Evolutionary conservation across 2,888 invertebrate species (phyloP).

Genomic region (Meghimatium bilineatum): DNA sequence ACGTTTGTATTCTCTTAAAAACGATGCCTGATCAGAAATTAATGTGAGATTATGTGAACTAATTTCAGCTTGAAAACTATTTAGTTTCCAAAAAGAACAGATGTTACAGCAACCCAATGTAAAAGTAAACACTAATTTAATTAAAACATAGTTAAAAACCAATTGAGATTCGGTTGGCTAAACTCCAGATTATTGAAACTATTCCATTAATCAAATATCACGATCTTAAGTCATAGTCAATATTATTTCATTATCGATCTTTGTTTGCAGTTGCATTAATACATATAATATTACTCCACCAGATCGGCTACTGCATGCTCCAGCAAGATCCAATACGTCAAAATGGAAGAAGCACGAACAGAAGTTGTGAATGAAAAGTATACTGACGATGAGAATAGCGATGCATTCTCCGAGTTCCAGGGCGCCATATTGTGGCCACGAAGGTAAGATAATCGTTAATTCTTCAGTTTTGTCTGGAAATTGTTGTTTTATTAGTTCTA

Average conservation of each 20-base stretch:
- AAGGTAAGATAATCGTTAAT: constrained; percentile 28
- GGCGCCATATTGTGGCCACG: constrained; percentile 44
- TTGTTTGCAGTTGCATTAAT: neutral
- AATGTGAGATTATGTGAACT: neutral
- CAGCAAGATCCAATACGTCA: neutral
- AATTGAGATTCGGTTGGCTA: neutral
- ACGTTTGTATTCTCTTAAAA: neutral
- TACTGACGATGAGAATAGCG: constrained; percentile 44
- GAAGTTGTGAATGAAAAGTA: constrained; percentile 43
- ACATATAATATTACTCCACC: neutral
- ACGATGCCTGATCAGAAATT: neutral
- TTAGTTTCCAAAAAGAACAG: neutral
- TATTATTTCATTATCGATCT: neutral
- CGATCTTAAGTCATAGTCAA: neutral
- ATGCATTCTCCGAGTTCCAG: constrained; percentile 42
- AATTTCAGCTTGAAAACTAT: neutral
- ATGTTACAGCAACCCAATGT: neutral
- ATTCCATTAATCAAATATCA: neutral
- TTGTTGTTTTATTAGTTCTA: no score
- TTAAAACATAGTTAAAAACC: neutral
- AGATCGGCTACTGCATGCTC: neutral
- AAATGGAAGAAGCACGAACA: constrained; percentile 43
- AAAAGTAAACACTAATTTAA: neutral
- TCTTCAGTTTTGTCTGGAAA: no score
- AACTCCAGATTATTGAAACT: neutral